These are phyloP conservation scores for Arvicanthis niloticus DNA, from an alignment of 2,113 vertebrate species.

Conservation along the genomic window DNA sequence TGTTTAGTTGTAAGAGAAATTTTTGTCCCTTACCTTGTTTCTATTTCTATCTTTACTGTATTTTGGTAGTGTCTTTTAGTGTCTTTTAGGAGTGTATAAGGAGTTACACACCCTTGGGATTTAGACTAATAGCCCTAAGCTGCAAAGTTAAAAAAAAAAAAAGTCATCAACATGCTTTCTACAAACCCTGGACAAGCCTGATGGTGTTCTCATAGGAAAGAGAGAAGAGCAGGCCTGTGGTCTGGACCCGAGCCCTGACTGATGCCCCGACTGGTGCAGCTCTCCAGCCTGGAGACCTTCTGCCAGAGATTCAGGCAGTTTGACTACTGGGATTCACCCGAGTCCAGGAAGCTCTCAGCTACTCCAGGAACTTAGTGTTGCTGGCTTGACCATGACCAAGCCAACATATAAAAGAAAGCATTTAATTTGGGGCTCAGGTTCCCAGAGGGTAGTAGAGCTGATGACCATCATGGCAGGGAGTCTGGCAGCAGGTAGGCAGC, in stretches of 20 bases:
- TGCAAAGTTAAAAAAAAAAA: not conserved
- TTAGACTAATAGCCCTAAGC: not conserved
- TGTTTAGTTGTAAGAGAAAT: conserved; percentile 9
- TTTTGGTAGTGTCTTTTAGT: not conserved
- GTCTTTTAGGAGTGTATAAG: not conserved
- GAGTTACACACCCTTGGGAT: not conserved
- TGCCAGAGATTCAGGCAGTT: not conserved
- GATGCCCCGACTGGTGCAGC: not conserved
- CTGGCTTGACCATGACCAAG: not conserved
- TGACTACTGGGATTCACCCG: not conserved
- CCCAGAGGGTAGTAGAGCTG: not conserved
- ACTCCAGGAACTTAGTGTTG: not conserved
- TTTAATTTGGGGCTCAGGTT: not conserved
- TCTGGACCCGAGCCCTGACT: not conserved
- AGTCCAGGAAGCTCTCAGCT: not conserved
- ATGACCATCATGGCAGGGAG: not conserved
- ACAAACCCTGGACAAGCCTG: not conserved
- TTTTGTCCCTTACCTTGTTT: conserved; percentile 53
- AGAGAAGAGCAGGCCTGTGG: conserved; percentile 15
- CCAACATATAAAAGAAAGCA: not conserved
- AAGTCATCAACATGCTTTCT: not conserved
- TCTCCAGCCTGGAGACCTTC: not conserved
- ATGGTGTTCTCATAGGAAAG: conserved; percentile 20
- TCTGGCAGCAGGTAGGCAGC: not conserved
- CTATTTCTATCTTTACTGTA: not conserved